phyloP scores from a whole-genome alignment of 2,888 invertebrate genomes.

The Dryomyza anilis region DNA sequence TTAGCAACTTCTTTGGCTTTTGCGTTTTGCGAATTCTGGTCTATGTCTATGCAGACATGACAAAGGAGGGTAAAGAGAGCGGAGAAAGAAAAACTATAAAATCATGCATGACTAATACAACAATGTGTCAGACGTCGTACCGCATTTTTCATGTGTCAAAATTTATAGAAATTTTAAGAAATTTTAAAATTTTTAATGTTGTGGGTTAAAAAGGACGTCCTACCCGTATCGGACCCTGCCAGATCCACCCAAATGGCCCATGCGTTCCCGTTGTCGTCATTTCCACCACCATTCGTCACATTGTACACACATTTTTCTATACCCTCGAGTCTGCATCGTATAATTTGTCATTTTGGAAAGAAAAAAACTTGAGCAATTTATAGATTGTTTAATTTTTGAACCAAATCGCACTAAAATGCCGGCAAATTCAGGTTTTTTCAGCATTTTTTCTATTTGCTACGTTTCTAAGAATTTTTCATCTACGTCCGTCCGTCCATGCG shows the following conservation, averaged over 20 bases:
- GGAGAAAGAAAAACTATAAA: background rate
- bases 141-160: background rate
- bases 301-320: constrained; percentile 22
- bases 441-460: background rate
- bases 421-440: constrained; percentile 28
- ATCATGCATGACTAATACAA: constrained; percentile 7
- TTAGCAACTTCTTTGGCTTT: constrained; percentile 8
- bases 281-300: constrained; percentile 27
- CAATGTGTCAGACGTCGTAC: too few species aligned
- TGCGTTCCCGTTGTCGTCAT: constrained; percentile 15
- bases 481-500: background rate
- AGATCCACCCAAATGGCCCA: background rate
- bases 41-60: too few species aligned
- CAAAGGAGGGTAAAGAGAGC: background rate
- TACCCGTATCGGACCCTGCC: background rate
- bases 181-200: background rate
- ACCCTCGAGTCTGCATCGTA: constrained; percentile 7
- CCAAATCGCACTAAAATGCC: constrained; percentile 33
- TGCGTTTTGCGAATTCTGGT: constrained; percentile 7
- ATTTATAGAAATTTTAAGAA: background rate
- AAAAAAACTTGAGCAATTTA: background rate
- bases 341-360: constrained; percentile 4
- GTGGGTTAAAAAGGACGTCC: background rate
- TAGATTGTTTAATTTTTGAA: background rate
- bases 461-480: constrained; percentile 13